Base-by-base conservation (phyloP, 2,797 vertebrate species). In the Danionella dracula region DNA sequence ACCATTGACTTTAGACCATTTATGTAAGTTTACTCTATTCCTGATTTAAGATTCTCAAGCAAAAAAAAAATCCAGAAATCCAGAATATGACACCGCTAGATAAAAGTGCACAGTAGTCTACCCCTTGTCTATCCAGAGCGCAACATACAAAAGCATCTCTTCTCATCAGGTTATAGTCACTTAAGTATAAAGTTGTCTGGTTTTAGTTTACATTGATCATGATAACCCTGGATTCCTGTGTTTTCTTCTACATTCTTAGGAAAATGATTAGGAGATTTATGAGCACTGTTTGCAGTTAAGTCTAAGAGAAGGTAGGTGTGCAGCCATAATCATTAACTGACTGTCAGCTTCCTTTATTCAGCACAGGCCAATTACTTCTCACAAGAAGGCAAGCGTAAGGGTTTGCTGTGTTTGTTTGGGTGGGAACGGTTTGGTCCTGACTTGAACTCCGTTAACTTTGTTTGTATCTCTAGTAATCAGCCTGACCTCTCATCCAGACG, bases 401-500 rank as follows among this genome's bases (percentile, higher is more conserved):
- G 78, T 82, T 77, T 12, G 70, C 76, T 72, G 69, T 78, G 78
- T 83, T 80, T 83, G 76, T 61, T 74, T 73, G 78, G 31, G 53
- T 76, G 79, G 68, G 80, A 81, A 81, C 70, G 71, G 75, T 77
- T 77, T 79, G 70, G 73, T 82, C 79, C 50, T 19, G 45, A 41
- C 45, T 49, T 48, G 54, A 48, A 48, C 53, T 48, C 44, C 17
- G 16, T 21, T 5, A 62, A 46, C 40, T 54, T 35, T 40, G 15
- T 48, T 29, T 37, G 44, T 37, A 32, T 55, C 17, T 66, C 15
- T 5, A 31, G 63, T 37, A 48, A 46, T 76, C 66, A 68, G 68
- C 62, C 60, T 75, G 82, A 85, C 81, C 87, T 82, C 83, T 83
- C 75, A 82, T 76, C 75, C 56, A 32, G 80, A 79, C 80, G 67